A percentile compares a stretch with the other conserved stretches of the same genome.
phyloP scores from a whole-genome alignment of 2,888 invertebrate genomes.

The Ectemnius continuus region DNA sequence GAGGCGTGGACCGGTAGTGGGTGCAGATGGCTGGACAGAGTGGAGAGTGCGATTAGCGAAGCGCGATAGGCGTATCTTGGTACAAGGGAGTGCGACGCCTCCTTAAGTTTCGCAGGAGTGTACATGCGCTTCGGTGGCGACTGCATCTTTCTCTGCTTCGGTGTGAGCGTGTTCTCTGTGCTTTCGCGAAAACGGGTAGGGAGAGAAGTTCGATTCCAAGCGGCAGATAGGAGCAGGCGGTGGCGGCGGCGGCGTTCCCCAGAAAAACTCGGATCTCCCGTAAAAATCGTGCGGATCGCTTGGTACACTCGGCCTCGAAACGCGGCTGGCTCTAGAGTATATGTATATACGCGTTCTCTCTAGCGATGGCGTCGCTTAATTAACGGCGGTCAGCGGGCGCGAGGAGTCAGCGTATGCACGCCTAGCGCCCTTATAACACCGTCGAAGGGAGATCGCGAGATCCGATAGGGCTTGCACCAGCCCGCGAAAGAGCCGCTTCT shows the following conservation, averaged over 20 bases:
- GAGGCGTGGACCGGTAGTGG: constrained; percentile 60
- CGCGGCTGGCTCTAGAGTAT: constrained; percentile 30
- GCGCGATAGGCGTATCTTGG: constrained; percentile 58
- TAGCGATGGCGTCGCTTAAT: constrained; percentile 70
- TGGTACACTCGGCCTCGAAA: constrained; percentile 34
- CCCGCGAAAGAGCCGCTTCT: constrained; percentile 41
- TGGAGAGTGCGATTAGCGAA: constrained; percentile 42
- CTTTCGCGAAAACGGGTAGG: constrained; percentile 22
- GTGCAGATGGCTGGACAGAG: constrained; percentile 58
- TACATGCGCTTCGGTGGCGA: no score
- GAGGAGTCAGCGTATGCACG: constrained; percentile 56
- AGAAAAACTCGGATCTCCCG: constrained; percentile 37
- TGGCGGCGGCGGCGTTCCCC: constrained; percentile 18
- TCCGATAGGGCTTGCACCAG: constrained; percentile 66
- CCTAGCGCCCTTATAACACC: constrained; percentile 63
- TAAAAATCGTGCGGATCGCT: constrained; percentile 54
- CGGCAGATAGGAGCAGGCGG: constrained; percentile 62
- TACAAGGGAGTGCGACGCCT: constrained; percentile 66
- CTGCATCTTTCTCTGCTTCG: constrained; percentile 14
- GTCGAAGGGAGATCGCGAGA: constrained; percentile 66
- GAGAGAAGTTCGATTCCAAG: constrained; percentile 61
- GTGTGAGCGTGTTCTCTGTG: background rate
- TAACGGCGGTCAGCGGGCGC: constrained; percentile 59
- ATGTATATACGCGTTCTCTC: constrained; percentile 32
- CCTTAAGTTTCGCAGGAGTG: constrained; percentile 48